Evolutionary conservation across 2,888 invertebrate species (phyloP).

Genomic region (Frankliniella fusca): DNA sequence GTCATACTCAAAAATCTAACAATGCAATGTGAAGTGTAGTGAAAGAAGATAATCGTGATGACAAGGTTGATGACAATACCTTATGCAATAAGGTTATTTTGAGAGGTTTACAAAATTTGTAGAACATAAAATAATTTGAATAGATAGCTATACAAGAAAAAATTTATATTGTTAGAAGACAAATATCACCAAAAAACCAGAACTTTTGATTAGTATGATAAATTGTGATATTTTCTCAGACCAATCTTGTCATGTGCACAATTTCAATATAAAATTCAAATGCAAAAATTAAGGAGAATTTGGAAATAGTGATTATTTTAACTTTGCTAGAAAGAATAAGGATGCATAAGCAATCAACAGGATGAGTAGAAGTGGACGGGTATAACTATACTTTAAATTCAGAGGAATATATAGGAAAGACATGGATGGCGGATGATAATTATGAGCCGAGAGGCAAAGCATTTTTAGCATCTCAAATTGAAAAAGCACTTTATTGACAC

Average conservation of each 20-base stretch:
- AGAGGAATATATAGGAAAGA: no score
- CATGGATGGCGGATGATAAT: no score
- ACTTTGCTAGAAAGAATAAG: no score
- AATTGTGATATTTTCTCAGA: neutral
- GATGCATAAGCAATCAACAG: neutral
- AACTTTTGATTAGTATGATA: neutral
- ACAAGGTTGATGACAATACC: neutral
- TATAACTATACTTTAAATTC: neutral
- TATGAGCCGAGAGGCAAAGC: neutral
- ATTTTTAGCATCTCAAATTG: neutral
- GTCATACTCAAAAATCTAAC: no score
- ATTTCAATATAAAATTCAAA: neutral
- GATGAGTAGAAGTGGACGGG: neutral
- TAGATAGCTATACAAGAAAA: neutral
- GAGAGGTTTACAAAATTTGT: neutral
- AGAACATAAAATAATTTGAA: neutral
- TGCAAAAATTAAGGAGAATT: neutral
- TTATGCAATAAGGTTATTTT: neutral
- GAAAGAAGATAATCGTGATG: neutral
- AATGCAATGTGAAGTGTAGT: neutral
- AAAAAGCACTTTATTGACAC: neutral
- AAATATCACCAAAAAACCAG: neutral
- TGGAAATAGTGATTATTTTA: no score
- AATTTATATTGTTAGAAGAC: neutral
- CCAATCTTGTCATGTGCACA: no score